Percentiles rank a stretch among this genome's conserved stretches.
Evolutionary conservation across 1,140 invertebrate species (phyloP).

Genomic region (Atta colombica): DNA sequence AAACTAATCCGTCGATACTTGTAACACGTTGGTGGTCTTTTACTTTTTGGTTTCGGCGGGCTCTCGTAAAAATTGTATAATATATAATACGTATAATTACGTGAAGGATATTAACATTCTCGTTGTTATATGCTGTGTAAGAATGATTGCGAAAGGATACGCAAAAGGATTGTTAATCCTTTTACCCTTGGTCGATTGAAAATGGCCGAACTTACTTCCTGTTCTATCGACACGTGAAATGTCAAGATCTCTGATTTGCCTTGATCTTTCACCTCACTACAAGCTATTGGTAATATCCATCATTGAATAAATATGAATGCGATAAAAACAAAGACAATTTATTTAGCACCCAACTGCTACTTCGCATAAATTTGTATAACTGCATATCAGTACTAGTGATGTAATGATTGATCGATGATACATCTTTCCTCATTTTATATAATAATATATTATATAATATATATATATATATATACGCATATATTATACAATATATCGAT

Average conservation of each 20-base stretch:
- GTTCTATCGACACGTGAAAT: slow-evolving; percentile 55
- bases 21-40: slow-evolving; percentile 5
- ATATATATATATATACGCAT: neutral
- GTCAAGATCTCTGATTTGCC: slow-evolving; percentile 79
- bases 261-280: slow-evolving; percentile 80
- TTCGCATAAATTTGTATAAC: neutral
- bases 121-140: slow-evolving; percentile 53
- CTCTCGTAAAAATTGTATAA: slow-evolving; percentile 40
- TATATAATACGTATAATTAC: slow-evolving; percentile 51
- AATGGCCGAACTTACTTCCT: slow-evolving; percentile 32
- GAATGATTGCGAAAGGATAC: slow-evolving; percentile 28
- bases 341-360: slow-evolving; percentile 53
- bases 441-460: slow-evolving; percentile 12
- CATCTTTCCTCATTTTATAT: neutral
- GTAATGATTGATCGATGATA: neutral
- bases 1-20: slow-evolving; percentile 33
- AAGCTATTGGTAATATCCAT: slow-evolving; percentile 82
- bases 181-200: slow-evolving; percentile 14
- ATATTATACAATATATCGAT: neutral
- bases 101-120: slow-evolving; percentile 58
- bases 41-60: slow-evolving; percentile 23
- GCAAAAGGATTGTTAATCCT: neutral
- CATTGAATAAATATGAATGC: slow-evolving; percentile 82
- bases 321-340: slow-evolving; percentile 72
- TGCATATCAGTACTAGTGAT: neutral